Evolutionary conservation across 2,797 vertebrate species (phyloP).

Genomic region (Sebastes flavidus): DNA sequence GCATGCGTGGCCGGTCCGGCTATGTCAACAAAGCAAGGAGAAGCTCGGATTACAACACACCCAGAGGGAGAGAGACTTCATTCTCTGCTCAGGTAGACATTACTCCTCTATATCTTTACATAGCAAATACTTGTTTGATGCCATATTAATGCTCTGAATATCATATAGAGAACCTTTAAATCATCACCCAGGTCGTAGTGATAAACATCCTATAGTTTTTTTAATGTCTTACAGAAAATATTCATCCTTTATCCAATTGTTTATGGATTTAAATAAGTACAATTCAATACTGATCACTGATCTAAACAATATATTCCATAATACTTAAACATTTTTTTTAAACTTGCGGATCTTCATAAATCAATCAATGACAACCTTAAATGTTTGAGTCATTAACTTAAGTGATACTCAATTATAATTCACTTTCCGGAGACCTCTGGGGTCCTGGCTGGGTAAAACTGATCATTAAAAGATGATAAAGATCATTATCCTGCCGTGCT

Average conservation of each 20-base stretch:
- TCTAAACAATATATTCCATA: background rate
- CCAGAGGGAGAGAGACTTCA: no score
- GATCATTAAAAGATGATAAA: background rate
- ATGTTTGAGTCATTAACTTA: background rate
- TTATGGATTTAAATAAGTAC: background rate
- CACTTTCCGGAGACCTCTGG: background rate
- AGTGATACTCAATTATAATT: background rate
- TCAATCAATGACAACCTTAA: background rate
- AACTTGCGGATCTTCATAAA: background rate
- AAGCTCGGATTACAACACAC: no score
- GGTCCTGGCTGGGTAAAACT: background rate
- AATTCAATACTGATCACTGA: background rate
- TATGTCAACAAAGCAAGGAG: no score
- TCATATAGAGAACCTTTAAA: no score
- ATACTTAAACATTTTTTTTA: no score
- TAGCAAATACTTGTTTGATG: no score
- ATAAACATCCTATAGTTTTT: background rate
- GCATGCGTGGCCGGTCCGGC: no score
- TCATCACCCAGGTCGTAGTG: no score
- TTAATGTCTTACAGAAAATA: background rate
- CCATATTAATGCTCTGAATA: no score
- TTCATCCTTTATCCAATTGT: background rate
- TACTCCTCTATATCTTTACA: no score
- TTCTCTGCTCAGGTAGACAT: no score
- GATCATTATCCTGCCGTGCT: background rate